Base-by-base conservation (phyloP, 2,888 invertebrate genomes). In the Athripsodes cinereus region DNA sequence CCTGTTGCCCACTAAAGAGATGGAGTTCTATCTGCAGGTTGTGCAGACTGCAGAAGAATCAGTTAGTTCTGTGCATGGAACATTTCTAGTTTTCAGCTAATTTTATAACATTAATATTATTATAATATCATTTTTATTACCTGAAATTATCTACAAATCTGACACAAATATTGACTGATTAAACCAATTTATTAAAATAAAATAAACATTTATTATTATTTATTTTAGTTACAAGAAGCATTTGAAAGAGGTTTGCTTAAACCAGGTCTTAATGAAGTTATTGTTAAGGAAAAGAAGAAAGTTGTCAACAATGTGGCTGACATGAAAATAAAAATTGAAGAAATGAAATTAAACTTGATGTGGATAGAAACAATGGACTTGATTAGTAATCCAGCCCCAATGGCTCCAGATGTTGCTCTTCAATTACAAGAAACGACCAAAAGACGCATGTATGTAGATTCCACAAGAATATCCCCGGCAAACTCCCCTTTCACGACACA, bases 351-450 rank as follows among this genome's bases (percentile, higher is more conserved):
- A 46, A 81, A 86, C 55, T 71, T 93, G 54, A 85, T 88, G 65
- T 97, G 96, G 96, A 69, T 91, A 1, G 96, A 97, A 73, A 81
- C 85, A 11, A 72, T 97, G 57, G 95, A 96, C 68, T 78, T 92
- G 66, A 76, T 87, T 0, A 92, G 87, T 64, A 77, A 81, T 19
- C 82, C 87, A 20, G 92, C 94, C 1, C 88, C 92, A 0, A 69
- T 93, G 68, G 93, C 93, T 0, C 93, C 93, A 0, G 93, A 94
- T 71, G 74, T 93, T 35, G 89, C 87, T 0, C 70, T 89, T 35
- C 87, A 91, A 69, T 75, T 92, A 68, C 83, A 88, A 66, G 85
- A 87, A 58, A 87, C 90, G 55, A 87, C 90, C 67, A 81, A 85
- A 56, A 84, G 85, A 66, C 79, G 90, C 66, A 78, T 78, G 78